Conservation (phyloP, 2,888 invertebrate species). For the Halictus ligatus region DNA sequence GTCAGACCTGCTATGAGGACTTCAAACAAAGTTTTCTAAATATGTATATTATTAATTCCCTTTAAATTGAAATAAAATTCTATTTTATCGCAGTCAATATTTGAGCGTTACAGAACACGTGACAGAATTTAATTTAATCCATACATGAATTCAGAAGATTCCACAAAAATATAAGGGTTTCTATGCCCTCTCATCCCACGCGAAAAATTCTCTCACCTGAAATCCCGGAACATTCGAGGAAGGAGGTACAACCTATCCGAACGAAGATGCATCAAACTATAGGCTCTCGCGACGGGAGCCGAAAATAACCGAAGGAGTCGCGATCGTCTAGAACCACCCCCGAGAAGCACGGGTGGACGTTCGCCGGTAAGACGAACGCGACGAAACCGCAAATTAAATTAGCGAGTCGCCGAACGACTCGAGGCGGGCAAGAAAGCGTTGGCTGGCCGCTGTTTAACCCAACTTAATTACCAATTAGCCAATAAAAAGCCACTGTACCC, state of each 20-base stretch:
- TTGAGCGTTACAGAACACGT: too few relatives aligned
- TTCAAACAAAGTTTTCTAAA: too few relatives aligned
- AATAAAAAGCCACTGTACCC: slow-evolving; percentile 79
- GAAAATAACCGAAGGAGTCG: neutral
- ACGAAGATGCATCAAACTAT: neutral
- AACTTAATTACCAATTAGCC: slow-evolving; percentile 83
- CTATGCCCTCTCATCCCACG: too few relatives aligned
- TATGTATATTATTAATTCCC: too few relatives aligned
- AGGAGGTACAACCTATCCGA: neutral
- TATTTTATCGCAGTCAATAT: too few relatives aligned
- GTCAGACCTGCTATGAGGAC: too few relatives aligned
- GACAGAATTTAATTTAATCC: too few relatives aligned
- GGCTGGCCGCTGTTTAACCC: slow-evolving; percentile 81
- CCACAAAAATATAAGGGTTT: too few relatives aligned
- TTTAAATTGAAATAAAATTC: too few relatives aligned
- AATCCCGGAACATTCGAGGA: too few relatives aligned
- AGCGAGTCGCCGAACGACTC: slow-evolving; percentile 79
- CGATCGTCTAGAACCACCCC: neutral
- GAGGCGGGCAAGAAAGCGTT: slow-evolving; percentile 81
- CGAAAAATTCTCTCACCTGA: neutral
- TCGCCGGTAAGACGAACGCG: slow-evolving; percentile 74
- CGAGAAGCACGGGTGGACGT: slow-evolving; percentile 15
- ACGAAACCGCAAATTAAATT: slow-evolving; percentile 84
- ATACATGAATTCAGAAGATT: too few relatives aligned
- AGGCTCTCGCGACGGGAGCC: neutral